Conservation (phyloP, 1,140 invertebrate genomes). For the Aphaenogaster floridana region DNA sequence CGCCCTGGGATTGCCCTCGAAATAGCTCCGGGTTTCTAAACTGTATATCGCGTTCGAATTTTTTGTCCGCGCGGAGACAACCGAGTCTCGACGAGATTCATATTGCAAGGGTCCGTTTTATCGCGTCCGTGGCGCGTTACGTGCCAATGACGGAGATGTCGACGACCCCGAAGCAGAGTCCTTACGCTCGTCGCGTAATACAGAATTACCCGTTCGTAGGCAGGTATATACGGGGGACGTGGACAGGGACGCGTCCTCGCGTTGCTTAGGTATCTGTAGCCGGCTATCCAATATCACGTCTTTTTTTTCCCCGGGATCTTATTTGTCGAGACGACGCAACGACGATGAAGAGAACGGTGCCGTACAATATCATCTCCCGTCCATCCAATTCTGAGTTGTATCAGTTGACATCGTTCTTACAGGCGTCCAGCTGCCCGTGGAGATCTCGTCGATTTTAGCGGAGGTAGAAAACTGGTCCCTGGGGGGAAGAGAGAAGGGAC, state of each 20-base stretch:
- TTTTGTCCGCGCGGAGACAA: not conserved
- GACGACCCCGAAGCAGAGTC: conserved; percentile 17
- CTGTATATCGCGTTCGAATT: not conserved
- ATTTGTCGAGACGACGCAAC: conserved; percentile 52
- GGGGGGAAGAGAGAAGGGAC: not conserved
- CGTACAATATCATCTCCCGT: conserved; percentile 73
- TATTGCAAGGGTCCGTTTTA: conserved; percentile 26
- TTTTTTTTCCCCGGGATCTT: conserved; percentile 49
- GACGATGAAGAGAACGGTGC: conserved; percentile 22
- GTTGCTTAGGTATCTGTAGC: conserved; percentile 36
- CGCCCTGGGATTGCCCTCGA: conserved; percentile 2
- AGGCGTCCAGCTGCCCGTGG: conserved; percentile 19
- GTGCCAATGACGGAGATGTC: not conserved
- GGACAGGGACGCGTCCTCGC: not conserved
- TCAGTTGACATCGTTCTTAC: conserved; percentile 64
- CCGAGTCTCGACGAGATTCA: conserved; percentile 29
- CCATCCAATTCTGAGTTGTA: conserved; percentile 65
- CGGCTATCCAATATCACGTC: conserved; percentile 69
- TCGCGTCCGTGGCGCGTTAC: conserved; percentile 21
- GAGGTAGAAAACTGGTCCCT: conserved; percentile 55
- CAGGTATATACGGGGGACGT: conserved; percentile 1
- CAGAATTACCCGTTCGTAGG: not conserved
- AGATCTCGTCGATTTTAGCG: conserved; percentile 63
- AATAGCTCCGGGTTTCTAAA: not conserved
- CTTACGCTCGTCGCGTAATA: conserved; percentile 19